A percentile compares a stretch with the other conserved stretches of the same genome.
These are phyloP conservation scores for Pheosia gnoma DNA, from an alignment of 2,888 invertebrate species.

Conservation along the genomic window DNA sequence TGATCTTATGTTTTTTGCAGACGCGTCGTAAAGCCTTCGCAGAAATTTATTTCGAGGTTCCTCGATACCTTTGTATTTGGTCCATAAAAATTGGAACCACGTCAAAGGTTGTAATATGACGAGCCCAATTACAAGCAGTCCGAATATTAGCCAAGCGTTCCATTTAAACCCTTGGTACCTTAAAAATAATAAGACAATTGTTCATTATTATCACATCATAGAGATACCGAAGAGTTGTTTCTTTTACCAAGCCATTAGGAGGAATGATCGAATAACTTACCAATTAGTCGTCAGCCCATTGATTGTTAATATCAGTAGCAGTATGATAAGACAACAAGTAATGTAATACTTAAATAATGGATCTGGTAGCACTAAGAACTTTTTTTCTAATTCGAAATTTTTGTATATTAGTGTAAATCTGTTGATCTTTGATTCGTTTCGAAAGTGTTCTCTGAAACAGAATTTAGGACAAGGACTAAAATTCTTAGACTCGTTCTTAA, in stretches of 20 bases:
- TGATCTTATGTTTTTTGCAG: conserved; percentile 85
- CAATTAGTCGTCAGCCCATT: conserved; percentile 74
- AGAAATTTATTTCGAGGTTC: conserved; percentile 82
- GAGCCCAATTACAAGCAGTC: conserved; percentile 49
- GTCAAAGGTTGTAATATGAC: conserved; percentile 86
- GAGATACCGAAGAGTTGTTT: no score
- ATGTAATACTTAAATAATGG: conserved; percentile 92
- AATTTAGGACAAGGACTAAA: conserved; percentile 6
- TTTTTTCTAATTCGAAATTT: conserved; percentile 86
- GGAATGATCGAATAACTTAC: conserved; percentile 45
- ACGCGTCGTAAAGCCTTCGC: conserved; percentile 84
- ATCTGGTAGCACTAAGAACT: conserved; percentile 90
- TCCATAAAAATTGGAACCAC: conserved; percentile 91
- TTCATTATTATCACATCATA: no score
- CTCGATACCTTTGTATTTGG: conserved; percentile 73
- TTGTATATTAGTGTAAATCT: conserved; percentile 77
- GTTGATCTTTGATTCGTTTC: conserved; percentile 84
- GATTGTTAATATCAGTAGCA: conserved; percentile 59
- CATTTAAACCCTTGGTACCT: conserved; percentile 65
- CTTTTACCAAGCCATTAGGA: background rate
- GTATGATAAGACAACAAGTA: conserved; percentile 68
- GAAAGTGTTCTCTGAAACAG: conserved; percentile 87
- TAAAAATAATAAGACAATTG: conserved; percentile 23
- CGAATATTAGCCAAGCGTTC: conserved; percentile 61
- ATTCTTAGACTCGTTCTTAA: no score